Evolutionary conservation across 1,140 invertebrate species (phyloP), one percentile per base, ranked within the genome.

Genomic region (Trinorchestia longiramus): DNA sequence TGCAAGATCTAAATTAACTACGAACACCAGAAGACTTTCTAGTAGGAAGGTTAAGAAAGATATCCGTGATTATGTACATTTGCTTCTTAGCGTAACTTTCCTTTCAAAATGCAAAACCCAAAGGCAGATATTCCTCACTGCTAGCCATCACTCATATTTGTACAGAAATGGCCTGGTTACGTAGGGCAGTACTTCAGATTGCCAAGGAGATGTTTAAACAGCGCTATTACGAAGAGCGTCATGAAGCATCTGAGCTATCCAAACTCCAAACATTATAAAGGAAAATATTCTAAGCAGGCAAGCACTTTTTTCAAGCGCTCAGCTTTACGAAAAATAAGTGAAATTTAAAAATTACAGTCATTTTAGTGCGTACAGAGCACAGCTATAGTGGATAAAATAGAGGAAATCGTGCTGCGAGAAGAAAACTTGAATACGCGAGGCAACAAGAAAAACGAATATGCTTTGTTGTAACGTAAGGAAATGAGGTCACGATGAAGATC

Each of bases 321-420:
- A 77, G 62, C 62, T 77, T 77, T 11, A 77, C 62, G 62, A 77
- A 28, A 11, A 77, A 28, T 77, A 77, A 28, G 62, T 77, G 62
- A 36, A 77, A 77, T 36, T 77, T 28, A 77, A 77, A 28, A 77
- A 23, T 77, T 77, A 77, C 62, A 77, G 36, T 77, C 62, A 90
- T 15, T 43, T 90, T 36, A 90, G 88, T 90, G 88, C 41, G 28
- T 90, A 43, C 88, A 90, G n/a, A 42, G 88, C 43, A 90, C 88
- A 90, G 88, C 88, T 90, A 90, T 90, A 90, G 88, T 90, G 88
- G 43, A 42, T 90, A 90, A 43, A 90, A 90, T 90, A 43, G 88
- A 42, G 43, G 28, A 90, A 90, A 90, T 42, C 88, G 88, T 90
- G 88, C 88, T 41, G n/a, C 88, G 88, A 90, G 36, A 42, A 42